Base-by-base conservation (phyloP, 2,888 invertebrate genomes). In the Papilio elwesi region DNA sequence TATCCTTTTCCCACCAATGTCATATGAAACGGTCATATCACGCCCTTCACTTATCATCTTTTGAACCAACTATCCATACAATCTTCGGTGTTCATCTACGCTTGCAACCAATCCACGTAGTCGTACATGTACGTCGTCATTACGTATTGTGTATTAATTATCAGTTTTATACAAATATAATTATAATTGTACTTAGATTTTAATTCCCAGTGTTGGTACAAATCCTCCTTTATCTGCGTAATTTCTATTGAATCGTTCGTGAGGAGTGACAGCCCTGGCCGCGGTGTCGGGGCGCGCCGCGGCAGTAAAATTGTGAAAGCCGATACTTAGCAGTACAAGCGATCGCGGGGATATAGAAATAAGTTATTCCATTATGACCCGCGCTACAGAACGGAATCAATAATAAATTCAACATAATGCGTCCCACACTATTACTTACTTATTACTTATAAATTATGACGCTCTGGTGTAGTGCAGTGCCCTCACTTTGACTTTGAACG, bases 241-340 rank as follows among this genome's bases (percentile, higher is more conserved):
- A 16, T 11, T 55, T 11, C 10, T 11, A 53, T 55, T 26, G 16
- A 55, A 51, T 13, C 0, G 2, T 7, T 4, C 2, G n/a, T n/a
- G 38, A n/a, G 1, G 4, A 43, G 53, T 16, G 67, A 12, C 67
- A 55, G 12, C 53, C 53, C 53, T 67, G 15, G 11, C 1, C 7
- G 38, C 43, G 2, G 15, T 38, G 57, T 59, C 51, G 59, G 38
- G 57, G 13, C 66, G 10, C 11, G n/a, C 55, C 11, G 43, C 49
- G 6, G 73, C 66, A 66, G 47, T 73, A 69, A 73, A 73, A 66
- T 59, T 65, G 65, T 69, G 73, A 70, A 69, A 73, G 65, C 15
- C 15, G 65, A 73, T 68, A 59, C 59, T 73, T 13, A 52, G 13
- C 43, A 36, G 49, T 57, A 72, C 64, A 62, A 53, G 53, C 26